Conservation (phyloP, 2,888 invertebrate genomes). For the Agrochola circellaris region DNA sequence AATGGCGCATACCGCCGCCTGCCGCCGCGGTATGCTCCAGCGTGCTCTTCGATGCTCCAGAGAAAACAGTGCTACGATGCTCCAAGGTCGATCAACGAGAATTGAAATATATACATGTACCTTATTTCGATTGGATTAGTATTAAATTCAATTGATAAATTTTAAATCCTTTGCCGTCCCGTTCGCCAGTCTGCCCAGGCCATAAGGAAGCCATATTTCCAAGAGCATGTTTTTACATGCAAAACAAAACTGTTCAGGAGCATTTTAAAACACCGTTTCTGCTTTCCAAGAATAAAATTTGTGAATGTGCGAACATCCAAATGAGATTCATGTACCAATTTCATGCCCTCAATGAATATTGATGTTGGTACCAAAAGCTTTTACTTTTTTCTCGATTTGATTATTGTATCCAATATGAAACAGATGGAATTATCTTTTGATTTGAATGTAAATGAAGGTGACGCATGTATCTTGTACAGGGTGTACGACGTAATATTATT, state of each 20-base stretch:
- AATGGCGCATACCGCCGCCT: no score
- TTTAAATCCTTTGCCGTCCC: no score
- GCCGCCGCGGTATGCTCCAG: no score
- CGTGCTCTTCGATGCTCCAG: no score
- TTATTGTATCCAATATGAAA: slow-evolving; percentile 21
- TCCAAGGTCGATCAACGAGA: no score
- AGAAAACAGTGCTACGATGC: no score
- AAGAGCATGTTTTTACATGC: not conserved
- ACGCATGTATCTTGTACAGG: not conserved
- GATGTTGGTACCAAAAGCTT: slow-evolving; percentile 32
- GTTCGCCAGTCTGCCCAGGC: no score
- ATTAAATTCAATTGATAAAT: no score
- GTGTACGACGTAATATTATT: not conserved
- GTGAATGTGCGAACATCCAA: slow-evolving; percentile 1
- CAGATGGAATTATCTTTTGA: slow-evolving; percentile 17
- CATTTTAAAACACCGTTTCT: not conserved
- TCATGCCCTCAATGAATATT: slow-evolving; percentile 26
- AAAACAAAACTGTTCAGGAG: not conserved
- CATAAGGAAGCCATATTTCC: not conserved
- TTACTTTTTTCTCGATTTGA: slow-evolving; percentile 32
- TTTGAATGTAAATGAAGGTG: slow-evolving; percentile 31
- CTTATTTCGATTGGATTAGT: no score
- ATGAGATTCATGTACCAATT: slow-evolving; percentile 26
- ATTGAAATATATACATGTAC: no score
- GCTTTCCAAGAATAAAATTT: slow-evolving; percentile 11